Evolutionary conservation across 2,888 invertebrate genomes (phyloP), one percentile per base, ranked within the genome.

Genomic region (Apodemia zela): DNA sequence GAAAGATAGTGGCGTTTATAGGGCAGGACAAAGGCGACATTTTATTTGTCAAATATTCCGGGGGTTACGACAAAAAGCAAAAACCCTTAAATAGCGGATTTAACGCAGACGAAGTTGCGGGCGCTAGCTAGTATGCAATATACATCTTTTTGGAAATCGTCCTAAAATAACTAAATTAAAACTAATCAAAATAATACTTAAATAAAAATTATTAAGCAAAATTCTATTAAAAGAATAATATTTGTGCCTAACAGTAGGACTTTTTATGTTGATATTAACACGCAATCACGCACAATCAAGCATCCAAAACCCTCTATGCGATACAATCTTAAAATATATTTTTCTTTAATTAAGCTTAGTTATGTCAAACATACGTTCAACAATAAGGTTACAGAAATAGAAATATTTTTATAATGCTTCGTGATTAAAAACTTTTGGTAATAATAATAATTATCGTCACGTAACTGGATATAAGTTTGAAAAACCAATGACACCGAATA

Each of bases 251-350:
- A 21, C 18, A 51, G 18, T 1, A 21, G 21, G 11, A 11, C 18
- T 51, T 25, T 54, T 54, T 54, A 54, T 25, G 18, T 18, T 3
- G 18, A 54, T 54, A 25, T 21, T 54, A 21, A 25, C 51, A 54
- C 51, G 51, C 51, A 54, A 54, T 10, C 51, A 51, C 51, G 51
- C 51, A 51, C 51, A 21, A 25, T 21, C 51, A 51, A 51, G 51
- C 51, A 51, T 51, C 21, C 1, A 51, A 21, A 25, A 4, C 51
- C 25, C 21, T 54, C 51, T 18, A 13, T 54, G 15, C 25, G 51
- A 54, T 54, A 54, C 51, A 54, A 54, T 54, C 51, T 54, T 54
- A 18, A 51, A 51, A 51, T 51, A 21, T 51, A 11, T 51, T 51
- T 51, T 51, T 51, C 21, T 51, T 51, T 51, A 51, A 51, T 54